Base-by-base conservation (phyloP, 2,888 invertebrate species). In the Linhomoeus sp. region DNA sequence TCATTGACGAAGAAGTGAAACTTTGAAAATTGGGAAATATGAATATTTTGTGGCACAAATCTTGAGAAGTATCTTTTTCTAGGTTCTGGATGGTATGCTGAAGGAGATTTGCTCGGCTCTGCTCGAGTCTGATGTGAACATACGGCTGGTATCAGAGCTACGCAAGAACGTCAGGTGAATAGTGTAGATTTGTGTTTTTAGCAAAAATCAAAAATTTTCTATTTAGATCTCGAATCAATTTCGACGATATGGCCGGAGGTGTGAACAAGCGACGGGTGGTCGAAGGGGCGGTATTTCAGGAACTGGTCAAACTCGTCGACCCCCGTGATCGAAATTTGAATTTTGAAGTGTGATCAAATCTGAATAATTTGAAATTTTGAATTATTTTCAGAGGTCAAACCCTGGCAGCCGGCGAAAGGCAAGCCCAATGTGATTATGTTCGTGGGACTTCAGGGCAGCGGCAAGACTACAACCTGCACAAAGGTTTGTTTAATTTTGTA, bases 391-490 rank as follows among this genome's bases (percentile, higher is more conserved):
- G 88, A 85, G 50, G 92, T 92, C 0, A 90, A 92, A 66, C 84
- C 92, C 3, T 92, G 83, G 72, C 83, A 84, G 62, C 97, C 97
- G 41, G 73, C 81, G 1, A 97, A 97, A 71, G 94, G 88, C 45
- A 80, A 80, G 63, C 78, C 83, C 41, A 99, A 97, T 69, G 75
- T 97, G 22, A 82, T 99, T 57, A 99, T 99, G 97, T 97, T 97
- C 74, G 97, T 97, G 46, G 97, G 97, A 61, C 76, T 97, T 15
- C 97, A 97, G 72, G 97, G 97, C 52, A 90, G 92, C 48, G 97
- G 97, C 56, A 97, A 99, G 74, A 99, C 97, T 0, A 97, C 97
- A 24, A 92, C 94, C 1, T 99, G 97, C 72, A 97, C 94, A 52
- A 97, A 99, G 65, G 72, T 70, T n/a, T n/a, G n/a, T n/a, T n/a